These are phyloP conservation scores for Scytalopus superciliaris DNA, from an alignment of 2,113 vertebrate genomes.

Conservation along the genomic window DNA sequence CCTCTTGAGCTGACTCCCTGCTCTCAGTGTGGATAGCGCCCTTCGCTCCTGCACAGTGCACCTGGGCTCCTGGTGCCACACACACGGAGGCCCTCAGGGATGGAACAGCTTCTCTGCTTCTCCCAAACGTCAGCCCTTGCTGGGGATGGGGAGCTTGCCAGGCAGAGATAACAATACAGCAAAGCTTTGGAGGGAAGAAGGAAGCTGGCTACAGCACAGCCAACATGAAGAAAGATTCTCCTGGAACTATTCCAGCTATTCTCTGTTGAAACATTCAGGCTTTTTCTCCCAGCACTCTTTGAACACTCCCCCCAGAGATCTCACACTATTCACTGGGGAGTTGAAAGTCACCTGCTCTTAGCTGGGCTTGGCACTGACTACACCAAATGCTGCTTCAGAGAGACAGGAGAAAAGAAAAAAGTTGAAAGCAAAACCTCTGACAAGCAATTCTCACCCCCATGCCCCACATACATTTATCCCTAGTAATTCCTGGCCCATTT, in stretches of 20 bases:
- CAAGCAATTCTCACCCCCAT: background rate
- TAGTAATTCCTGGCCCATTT: background rate
- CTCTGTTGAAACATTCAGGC: background rate
- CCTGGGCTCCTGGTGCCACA: background rate
- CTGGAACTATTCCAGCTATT: slow-evolving; percentile 41
- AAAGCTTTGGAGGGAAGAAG: background rate
- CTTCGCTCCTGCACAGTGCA: rapidly evolving
- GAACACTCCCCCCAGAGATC: background rate
- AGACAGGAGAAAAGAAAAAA: background rate
- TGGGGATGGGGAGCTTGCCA: background rate
- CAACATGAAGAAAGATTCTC: background rate
- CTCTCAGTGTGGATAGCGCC: background rate
- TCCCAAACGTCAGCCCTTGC: background rate
- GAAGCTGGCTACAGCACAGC: background rate
- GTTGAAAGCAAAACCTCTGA: slow-evolving; percentile 22
- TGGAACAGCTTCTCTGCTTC: background rate
- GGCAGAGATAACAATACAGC: background rate
- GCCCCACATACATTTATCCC: background rate
- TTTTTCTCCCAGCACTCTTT: slow-evolving; percentile 8
- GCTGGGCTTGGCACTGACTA: background rate
- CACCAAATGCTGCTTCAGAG: background rate
- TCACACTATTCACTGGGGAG: background rate
- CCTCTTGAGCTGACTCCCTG: background rate
- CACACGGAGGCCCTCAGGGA: background rate
- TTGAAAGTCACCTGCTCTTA: slow-evolving; percentile 25